phyloP scores from a whole-genome alignment of 2,113 vertebrate genomes.

The Malurus cyaneus region DNA sequence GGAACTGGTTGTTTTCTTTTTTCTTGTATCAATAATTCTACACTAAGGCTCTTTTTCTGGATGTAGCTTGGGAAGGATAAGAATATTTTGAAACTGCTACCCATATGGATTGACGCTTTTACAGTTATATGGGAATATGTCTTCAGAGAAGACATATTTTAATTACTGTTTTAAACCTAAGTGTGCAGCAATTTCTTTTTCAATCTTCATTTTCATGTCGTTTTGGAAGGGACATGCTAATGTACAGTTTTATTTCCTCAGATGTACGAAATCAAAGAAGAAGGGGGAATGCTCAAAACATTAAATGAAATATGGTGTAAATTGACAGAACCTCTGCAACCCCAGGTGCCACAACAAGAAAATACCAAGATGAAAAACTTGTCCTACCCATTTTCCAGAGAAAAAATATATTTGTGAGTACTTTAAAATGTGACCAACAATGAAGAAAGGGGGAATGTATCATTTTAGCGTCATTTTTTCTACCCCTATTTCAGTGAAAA shows the following conservation, averaged over 20 bases:
- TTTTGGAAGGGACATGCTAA: neutral
- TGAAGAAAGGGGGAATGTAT: neutral
- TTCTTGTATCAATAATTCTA: neutral
- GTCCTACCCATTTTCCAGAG: slow-evolving; percentile 91
- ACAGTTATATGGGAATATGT: neutral
- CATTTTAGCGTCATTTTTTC: neutral
- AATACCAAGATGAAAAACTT: slow-evolving; percentile 83
- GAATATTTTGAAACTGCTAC: neutral
- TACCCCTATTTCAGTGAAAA: neutral
- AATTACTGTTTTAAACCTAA: neutral
- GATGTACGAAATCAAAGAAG: slow-evolving; percentile 88
- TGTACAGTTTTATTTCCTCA: slow-evolving; percentile 43
- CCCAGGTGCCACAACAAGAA: slow-evolving; percentile 81
- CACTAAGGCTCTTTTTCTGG: neutral
- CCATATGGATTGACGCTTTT: neutral
- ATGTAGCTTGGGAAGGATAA: neutral
- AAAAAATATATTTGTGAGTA: slow-evolving; percentile 95
- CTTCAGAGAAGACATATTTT: neutral
- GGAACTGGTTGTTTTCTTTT: neutral
- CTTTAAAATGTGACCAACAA: neutral
- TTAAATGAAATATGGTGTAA: slow-evolving; percentile 78
- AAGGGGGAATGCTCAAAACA: slow-evolving; percentile 77
- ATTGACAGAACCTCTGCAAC: slow-evolving; percentile 84
- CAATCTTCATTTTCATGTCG: neutral
- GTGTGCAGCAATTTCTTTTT: neutral